Base-by-base conservation (phyloP, 2,797 vertebrate species). In the Melanotaenia boesemani region DNA sequence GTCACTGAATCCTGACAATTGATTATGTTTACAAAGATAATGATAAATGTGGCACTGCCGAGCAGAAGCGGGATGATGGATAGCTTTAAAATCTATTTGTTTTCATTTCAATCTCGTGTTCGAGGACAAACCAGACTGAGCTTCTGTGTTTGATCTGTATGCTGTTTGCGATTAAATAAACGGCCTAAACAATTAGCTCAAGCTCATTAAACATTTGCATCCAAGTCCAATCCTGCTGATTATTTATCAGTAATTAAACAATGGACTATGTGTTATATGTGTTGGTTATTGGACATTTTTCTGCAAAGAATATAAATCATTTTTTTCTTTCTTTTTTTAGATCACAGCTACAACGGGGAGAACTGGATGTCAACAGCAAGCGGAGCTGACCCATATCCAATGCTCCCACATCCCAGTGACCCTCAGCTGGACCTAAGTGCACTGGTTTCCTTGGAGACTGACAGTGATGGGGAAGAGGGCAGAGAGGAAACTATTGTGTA, bases 401-500 rank as follows among this genome's bases (percentile, higher is more conserved):
- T 50, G 18, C 69, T 63, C 66, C 70, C 83, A 22, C 91, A 72
- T 72, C 80, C 79, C 30, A 34, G 54, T 30, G 93, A 95, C 0
- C 56, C 84, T 44, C 81, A 88, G 63, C 88, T 93, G 60, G 90
- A 76, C 80, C 84, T 89, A 24, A 88, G 87, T 16, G 76, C 81
- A 2, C 88, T 89, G 72, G 89, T 89, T 76, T 86, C 91, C 84
- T 84, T 94, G 86, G 94, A 96, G 7, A 89, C 85, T 0, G 94
- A 95, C 89, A 86, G 85, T 39, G 90, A 86, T 6, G 92, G 83
- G 32, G 93, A 95, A 73, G 93, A 92, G 2, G 92, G 88, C 2
- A 88, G 84, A 3, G 97, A 98, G 76, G 95, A 95, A 83, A 95
- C 94, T 44, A 92, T 96, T 22, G 94, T 96, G 76, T 96, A 95